phyloP scores from a whole-genome alignment of 2,113 vertebrate genomes.

The Poeciliopsis retropinna region DNA sequence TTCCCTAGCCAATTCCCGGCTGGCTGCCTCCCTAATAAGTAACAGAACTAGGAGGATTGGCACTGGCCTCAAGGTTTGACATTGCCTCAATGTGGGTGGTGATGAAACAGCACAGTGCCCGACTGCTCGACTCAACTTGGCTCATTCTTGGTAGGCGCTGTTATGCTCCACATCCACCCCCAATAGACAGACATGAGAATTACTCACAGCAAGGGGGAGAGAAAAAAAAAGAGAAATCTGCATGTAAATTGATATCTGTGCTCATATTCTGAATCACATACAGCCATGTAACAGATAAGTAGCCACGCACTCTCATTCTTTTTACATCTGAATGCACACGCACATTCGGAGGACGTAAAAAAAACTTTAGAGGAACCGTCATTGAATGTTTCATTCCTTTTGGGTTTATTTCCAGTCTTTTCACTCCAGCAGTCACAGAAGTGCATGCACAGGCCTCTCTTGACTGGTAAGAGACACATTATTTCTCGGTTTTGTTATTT shows the following conservation, averaged over 20 bases:
- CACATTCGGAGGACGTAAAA: not conserved
- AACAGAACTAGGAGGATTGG: constrained; percentile 70
- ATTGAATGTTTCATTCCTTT: constrained; percentile 9
- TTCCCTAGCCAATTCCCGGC: constrained; percentile 42
- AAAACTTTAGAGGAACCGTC: not conserved
- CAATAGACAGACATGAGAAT: constrained; percentile 65
- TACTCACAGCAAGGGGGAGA: constrained; percentile 52
- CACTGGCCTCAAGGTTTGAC: constrained; percentile 72
- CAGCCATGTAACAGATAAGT: constrained; percentile 40
- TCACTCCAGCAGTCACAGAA: not conserved
- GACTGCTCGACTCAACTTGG: constrained; percentile 63
- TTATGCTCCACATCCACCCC: constrained; percentile 67
- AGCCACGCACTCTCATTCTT: not conserved
- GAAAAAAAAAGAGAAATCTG: constrained; percentile 35
- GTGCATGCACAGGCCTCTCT: not conserved
- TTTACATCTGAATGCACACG: not conserved
- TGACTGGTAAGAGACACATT: not conserved
- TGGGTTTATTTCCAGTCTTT: constrained; percentile 12
- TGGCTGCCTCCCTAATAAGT: constrained; percentile 73
- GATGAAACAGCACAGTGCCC: constrained; percentile 72
- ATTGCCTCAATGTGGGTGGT: constrained; percentile 78
- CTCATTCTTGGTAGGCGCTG: constrained; percentile 59
- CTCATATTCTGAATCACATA: constrained; percentile 24
- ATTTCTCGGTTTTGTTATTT: not conserved
- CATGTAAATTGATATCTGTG: constrained; percentile 66